A percentile compares a stretch with the other conserved stretches of the same genome.
These are phyloP conservation scores for Menura novaehollandiae DNA, from an alignment of 2,113 vertebrate species.

Conservation along the genomic window DNA sequence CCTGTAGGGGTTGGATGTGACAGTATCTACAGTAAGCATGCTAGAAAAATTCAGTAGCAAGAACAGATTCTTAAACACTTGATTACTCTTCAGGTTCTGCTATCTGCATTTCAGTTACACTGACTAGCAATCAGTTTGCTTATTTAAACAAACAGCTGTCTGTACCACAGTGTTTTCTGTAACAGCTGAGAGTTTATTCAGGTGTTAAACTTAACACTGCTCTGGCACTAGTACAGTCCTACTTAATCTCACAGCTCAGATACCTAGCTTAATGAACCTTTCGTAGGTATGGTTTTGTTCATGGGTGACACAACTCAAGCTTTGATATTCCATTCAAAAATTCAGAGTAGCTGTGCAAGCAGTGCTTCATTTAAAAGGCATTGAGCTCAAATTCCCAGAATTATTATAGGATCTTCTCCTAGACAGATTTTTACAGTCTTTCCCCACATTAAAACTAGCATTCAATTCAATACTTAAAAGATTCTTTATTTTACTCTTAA, in stretches of 20 bases:
- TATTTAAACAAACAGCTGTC: not conserved
- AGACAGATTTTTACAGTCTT: not conserved
- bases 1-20: not conserved
- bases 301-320: not conserved
- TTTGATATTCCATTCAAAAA: not conserved
- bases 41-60: not conserved
- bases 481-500: conserved; percentile 31
- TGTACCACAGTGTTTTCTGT: not conserved
- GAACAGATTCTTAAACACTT: not conserved
- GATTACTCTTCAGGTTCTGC: not conserved
- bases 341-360: not conserved
- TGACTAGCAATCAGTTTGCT: not conserved
- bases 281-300: not conserved
- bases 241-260: not conserved
- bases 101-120: not conserved
- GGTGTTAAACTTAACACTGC: not conserved
- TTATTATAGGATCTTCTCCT: not conserved
- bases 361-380: not conserved
- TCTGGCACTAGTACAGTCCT: not conserved
- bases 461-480: conserved; percentile 37
- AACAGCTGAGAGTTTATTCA: not conserved
- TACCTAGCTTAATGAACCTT: not conserved
- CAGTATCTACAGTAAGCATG: not conserved
- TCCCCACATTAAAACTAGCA: not conserved
- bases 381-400: not conserved